Base-by-base conservation (phyloP, 2,888 invertebrate species). In the Amphipyra tragopoginis region DNA sequence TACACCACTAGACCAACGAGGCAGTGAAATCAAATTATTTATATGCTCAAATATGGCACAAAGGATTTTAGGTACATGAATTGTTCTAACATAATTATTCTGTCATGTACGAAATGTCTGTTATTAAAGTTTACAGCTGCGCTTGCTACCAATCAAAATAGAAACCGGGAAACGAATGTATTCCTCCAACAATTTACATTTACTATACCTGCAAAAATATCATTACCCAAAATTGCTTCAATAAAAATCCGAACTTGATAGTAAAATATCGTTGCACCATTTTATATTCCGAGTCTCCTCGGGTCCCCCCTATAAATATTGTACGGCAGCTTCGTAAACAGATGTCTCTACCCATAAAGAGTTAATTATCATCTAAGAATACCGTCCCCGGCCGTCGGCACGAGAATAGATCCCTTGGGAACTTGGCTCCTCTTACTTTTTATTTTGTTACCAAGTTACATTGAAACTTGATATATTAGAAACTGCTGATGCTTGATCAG, bases 281-380 rank as follows among this genome's bases (percentile, higher is more conserved):
- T 63, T 54, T 49, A 76, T 47, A 60, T 60, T 53, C 60, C 39
- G 59, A 61, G 56, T 78, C 68, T 72, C 72, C 69, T 73, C 65
- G 64, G 63, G 71, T 70, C 70, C 66, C 69, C 65, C 75, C 74
- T 77, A 67, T 72, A 82, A 81, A 82, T 84, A 83, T 77, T 77
- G 80, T 80, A 83, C 81, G 72, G 81, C 72, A 80, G 64, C 80
- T 79, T 80, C 77, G 88, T 89, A 87, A 93, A 91, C 94, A 93
- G 89, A 91, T 93, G 94, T 93, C 91, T 79, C 86, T 82, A 67
- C 84, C 84, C 86, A 88, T 93, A 92, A 93, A 93, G 93, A 93
- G 93, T 93, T 94, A 93, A 93, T 93, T 93, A 93, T 90, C 87
- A 91, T 89, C 88, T 89, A 90, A 93, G 90, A 93, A 93, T 92